phyloP scores from a whole-genome alignment of 1,140 invertebrate species.

The Solenopsis fugax region DNA sequence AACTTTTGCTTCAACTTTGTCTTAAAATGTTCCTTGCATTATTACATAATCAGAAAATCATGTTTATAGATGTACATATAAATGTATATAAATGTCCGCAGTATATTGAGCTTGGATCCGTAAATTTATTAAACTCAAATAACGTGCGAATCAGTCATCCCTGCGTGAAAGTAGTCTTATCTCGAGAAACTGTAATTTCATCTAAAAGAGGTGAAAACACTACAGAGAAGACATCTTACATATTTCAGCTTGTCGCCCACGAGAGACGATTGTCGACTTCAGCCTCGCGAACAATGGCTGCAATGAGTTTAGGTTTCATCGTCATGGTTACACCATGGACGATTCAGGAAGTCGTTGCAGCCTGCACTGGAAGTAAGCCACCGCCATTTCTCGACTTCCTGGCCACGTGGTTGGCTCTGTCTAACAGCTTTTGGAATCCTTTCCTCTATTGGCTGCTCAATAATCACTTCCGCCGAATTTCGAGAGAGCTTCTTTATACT shows the following conservation, averaged over 20 bases:
- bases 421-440: constrained; percentile 95
- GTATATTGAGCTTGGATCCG: not conserved
- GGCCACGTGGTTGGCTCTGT: constrained; percentile 94
- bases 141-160: not conserved
- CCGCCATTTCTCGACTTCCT: constrained; percentile 93
- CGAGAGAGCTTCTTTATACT: constrained; percentile 91
- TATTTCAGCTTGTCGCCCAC: constrained; percentile 88
- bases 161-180: not conserved
- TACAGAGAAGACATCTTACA: constrained; percentile 13
- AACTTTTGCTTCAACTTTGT: not conserved
- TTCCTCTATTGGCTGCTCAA: constrained; percentile 95
- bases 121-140: not conserved
- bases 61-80: not conserved
- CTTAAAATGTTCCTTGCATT: not conserved
- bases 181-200: not conserved
- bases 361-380: constrained; percentile 93
- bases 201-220: not conserved
- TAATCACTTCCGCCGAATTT: constrained; percentile 93
- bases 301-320: constrained; percentile 95
- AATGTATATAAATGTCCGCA: not conserved
- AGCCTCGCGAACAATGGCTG: constrained; percentile 94
- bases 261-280: constrained; percentile 92
- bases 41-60: not conserved
- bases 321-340: constrained; percentile 96
- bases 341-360: constrained; percentile 95